Percentiles rank a stretch among this genome's conserved stretches.
Conservation (phyloP, 2,797 vertebrate genomes). For the Threskiornis aethiopicus region DNA sequence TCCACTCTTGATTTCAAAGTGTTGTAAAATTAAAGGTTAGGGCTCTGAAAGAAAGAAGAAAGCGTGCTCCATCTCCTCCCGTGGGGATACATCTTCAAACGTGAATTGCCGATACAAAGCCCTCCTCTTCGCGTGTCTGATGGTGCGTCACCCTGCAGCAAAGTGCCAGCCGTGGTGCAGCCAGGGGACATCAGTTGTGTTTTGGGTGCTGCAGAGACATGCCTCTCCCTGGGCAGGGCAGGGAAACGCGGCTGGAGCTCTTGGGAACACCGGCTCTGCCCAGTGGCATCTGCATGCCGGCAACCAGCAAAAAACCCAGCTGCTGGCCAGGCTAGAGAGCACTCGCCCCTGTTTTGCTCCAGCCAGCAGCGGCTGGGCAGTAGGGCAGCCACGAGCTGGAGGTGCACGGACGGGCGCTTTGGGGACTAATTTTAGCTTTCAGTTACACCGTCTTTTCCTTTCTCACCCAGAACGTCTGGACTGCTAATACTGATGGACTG, state of each 20-base stretch:
- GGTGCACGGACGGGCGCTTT: background rate
- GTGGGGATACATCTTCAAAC: background rate
- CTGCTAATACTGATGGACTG: background rate
- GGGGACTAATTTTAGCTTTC: background rate
- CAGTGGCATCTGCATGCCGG: fast-evolving
- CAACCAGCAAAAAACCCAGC: background rate
- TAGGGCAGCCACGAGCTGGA: background rate
- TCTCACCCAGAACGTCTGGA: background rate
- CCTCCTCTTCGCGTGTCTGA: fast-evolving
- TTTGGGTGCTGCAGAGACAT: background rate
- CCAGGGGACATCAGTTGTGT: fast-evolving
- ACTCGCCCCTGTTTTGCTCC: background rate
- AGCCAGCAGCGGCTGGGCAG: background rate
- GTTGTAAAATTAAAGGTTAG: slow-evolving; percentile 47
- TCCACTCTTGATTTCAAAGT: slow-evolving; percentile 63
- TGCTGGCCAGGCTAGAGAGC: background rate
- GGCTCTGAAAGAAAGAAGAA: background rate
- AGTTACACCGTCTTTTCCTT: background rate
- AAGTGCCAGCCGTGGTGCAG: fast-evolving
- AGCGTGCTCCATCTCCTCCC: background rate
- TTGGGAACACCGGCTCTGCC: fast-evolving
- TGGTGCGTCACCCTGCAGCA: background rate
- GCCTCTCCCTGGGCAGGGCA: background rate
- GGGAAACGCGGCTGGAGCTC: background rate
- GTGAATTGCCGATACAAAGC: fast-evolving